phyloP scores from a whole-genome alignment of 2,113 vertebrate genomes.

The Tapirus terrestris region DNA sequence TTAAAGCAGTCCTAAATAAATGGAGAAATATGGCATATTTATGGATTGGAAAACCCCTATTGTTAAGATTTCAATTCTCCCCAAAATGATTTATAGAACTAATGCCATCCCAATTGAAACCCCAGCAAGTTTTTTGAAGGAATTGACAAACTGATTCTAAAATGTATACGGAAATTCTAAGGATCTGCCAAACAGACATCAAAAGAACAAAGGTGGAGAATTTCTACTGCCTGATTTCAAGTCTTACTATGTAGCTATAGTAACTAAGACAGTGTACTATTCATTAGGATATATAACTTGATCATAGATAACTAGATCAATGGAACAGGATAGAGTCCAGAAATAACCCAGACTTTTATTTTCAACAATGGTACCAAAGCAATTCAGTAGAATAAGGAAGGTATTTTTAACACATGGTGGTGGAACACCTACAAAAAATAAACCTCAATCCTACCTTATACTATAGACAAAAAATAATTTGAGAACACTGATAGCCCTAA shows the following conservation, averaged over 20 bases:
- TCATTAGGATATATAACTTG: not conserved
- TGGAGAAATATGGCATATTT: not conserved
- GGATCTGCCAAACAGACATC: not conserved
- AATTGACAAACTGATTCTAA: not conserved
- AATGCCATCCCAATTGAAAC: no score
- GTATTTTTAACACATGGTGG: not conserved
- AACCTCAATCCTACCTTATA: not conserved
- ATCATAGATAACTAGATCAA: not conserved
- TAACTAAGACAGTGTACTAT: not conserved
- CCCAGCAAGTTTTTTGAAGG: no score
- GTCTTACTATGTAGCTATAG: not conserved
- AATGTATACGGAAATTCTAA: not conserved
- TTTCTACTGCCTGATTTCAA: not conserved
- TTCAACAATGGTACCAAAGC: not conserved
- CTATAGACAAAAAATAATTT: not conserved
- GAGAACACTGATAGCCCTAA: not conserved
- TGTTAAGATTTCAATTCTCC: not conserved
- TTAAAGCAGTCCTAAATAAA: not conserved
- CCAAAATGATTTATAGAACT: no score
- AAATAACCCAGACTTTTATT: not conserved
- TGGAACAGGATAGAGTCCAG: not conserved
- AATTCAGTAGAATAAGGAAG: not conserved
- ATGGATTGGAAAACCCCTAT: not conserved
- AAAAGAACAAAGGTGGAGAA: not conserved
- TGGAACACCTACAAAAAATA: not conserved